Evolutionary conservation across 2,113 vertebrate genomes (phyloP).

Genomic region (Castor canadensis): DNA sequence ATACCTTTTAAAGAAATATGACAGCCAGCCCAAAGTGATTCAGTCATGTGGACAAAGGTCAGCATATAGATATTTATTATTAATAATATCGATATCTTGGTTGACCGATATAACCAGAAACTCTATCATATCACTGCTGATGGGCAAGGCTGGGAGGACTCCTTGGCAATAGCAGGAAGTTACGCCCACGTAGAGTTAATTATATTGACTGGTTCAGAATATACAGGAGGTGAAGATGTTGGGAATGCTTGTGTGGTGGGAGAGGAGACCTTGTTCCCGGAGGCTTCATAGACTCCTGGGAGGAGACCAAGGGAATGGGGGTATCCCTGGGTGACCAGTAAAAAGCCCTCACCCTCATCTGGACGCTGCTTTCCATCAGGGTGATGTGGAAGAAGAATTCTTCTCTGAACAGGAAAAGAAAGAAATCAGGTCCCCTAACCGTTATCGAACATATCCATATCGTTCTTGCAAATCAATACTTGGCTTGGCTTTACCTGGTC

Average conservation of each 20-base stretch:
- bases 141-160: constrained; percentile 72
- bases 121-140: constrained; percentile 79
- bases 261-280: constrained; percentile 37
- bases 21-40: constrained; percentile 80
- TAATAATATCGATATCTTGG: constrained; percentile 84
- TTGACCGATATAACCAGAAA: constrained; percentile 84
- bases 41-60: constrained; percentile 84
- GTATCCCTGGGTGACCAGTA: not conserved
- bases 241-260: constrained; percentile 41
- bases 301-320: not conserved
- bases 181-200: constrained; percentile 85
- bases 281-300: constrained; percentile 56
- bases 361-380: constrained; percentile 35
- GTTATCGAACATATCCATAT: constrained; percentile 53
- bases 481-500: constrained; percentile 14
- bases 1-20: constrained; percentile 85
- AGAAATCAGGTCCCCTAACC: constrained; percentile 49
- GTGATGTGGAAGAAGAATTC: constrained; percentile 59
- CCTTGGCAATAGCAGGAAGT: constrained; percentile 80
- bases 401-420: constrained; percentile 59
- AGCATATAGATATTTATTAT: constrained; percentile 84
- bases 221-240: constrained; percentile 77
- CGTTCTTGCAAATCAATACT: constrained; percentile 48
- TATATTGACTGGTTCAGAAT: constrained; percentile 86
- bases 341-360: not conserved